A percentile compares a stretch with the other conserved stretches of the same genome.
These are phyloP conservation scores for Nipponia nippon DNA, from an alignment of 2,113 vertebrate genomes.

Conservation along the genomic window DNA sequence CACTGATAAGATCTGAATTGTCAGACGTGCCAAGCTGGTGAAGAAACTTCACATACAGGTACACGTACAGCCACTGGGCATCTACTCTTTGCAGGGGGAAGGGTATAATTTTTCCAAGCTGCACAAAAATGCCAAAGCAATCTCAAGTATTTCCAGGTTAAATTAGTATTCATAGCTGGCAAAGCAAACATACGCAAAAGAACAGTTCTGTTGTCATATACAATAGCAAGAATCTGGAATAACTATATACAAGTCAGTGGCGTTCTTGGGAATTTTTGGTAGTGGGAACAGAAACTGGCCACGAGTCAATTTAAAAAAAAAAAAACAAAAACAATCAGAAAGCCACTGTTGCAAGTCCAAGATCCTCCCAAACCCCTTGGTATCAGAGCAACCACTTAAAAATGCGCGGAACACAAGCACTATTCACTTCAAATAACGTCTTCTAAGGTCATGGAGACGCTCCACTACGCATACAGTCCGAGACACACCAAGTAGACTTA, in stretches of 20 bases:
- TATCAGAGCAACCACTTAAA: not conserved
- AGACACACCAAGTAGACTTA: not conserved
- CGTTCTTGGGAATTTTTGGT: not conserved
- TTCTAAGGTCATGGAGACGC: not conserved
- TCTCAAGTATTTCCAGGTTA: not conserved
- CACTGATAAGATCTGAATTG: not conserved
- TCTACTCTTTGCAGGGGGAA: not conserved
- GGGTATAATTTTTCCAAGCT: not conserved
- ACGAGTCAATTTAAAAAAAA: not conserved
- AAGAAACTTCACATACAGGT: not conserved
- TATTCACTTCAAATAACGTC: not conserved
- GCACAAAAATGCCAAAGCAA: not conserved
- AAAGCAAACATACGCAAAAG: not conserved
- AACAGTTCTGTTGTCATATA: not conserved
- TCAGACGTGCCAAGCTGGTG: not conserved
- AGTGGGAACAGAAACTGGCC: not conserved
- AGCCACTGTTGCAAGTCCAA: not conserved
- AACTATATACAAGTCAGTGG: not conserved
- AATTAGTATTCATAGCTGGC: not conserved
- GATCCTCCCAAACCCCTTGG: not conserved
- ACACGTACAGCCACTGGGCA: not conserved
- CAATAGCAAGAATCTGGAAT: not conserved
- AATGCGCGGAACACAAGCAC: fast-evolving
- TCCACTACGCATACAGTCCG: not conserved
- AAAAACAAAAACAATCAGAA: not conserved